Percentiles rank a stretch among this genome's conserved stretches.
Evolutionary conservation across 2,113 vertebrate genomes (phyloP).

Genomic region (Eubucco bourcierii): DNA sequence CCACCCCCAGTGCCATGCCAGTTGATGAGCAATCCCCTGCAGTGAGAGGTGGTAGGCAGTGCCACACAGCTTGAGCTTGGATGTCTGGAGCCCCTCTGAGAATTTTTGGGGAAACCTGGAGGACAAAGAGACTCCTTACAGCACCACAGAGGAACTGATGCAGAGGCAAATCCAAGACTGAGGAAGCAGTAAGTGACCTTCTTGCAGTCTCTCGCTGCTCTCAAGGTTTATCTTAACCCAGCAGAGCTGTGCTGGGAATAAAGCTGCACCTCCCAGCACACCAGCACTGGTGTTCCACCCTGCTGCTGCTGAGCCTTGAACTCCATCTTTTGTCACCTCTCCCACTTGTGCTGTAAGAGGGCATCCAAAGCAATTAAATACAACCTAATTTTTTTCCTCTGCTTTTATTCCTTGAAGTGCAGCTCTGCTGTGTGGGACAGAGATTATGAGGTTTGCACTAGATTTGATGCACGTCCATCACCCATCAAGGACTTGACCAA

Average conservation of each 20-base stretch:
- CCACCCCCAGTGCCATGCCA: background rate
- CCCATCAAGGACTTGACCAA: background rate
- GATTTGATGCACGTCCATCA: background rate
- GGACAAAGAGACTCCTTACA: background rate
- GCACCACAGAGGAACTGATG: background rate
- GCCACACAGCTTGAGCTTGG: rapidly evolving
- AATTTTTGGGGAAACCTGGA: no score
- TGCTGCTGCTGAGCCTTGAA: background rate
- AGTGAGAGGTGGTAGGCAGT: background rate
- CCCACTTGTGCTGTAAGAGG: background rate
- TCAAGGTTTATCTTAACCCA: slow-evolving; percentile 29
- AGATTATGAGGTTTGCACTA: background rate
- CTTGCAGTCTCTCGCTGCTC: background rate
- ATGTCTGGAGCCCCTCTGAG: background rate
- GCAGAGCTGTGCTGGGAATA: slow-evolving; percentile 39
- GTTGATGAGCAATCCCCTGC: rapidly evolving
- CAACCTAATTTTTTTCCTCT: slow-evolving; percentile 1
- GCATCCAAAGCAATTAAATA: slow-evolving; percentile 53
- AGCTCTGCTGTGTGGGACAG: background rate
- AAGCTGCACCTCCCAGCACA: background rate
- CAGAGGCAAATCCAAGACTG: background rate
- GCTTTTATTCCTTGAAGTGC: slow-evolving; percentile 8
- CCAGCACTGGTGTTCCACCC: background rate
- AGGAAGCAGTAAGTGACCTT: background rate
- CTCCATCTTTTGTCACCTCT: background rate